Evolutionary conservation across 2,888 invertebrate species (phyloP).

Genomic region (Metopia argyrocephala): DNA sequence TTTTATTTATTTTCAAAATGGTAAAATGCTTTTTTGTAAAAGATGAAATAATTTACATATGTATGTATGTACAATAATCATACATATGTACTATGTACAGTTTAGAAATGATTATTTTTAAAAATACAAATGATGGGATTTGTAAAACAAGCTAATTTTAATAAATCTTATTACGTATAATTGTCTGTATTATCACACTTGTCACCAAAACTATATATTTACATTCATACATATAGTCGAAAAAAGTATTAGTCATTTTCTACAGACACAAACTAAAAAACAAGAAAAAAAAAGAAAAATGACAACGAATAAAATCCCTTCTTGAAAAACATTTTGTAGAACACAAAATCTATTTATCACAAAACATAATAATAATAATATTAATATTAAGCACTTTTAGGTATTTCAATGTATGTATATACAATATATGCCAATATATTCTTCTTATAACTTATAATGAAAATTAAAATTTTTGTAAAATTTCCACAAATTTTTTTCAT

Average conservation of each 20-base stretch:
- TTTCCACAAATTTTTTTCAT: no score
- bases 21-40: no score
- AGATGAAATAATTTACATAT: no score
- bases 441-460: no score
- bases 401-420: neutral
- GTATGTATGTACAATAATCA: no score
- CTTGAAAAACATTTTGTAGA: slow-evolving; percentile 32
- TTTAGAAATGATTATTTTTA: no score
- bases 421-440: neutral
- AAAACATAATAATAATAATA: neutral
- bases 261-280: neutral
- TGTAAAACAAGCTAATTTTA: slow-evolving; percentile 58
- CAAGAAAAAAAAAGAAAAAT: neutral
- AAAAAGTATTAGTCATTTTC: slow-evolving; percentile 9
- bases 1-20: no score
- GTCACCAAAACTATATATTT: slow-evolving; percentile 23
- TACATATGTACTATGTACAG: no score
- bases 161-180: slow-evolving; percentile 50
- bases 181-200: slow-evolving; percentile 34
- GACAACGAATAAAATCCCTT: slow-evolving; percentile 26
- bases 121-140: slow-evolving; percentile 54
- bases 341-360: slow-evolving; percentile 44
- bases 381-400: neutral
- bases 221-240: neutral
- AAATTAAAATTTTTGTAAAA: no score